Evolutionary conservation across 2,888 invertebrate genomes (phyloP), one percentile per base, ranked within the genome.

Genomic region (Ophion slaviceki): DNA sequence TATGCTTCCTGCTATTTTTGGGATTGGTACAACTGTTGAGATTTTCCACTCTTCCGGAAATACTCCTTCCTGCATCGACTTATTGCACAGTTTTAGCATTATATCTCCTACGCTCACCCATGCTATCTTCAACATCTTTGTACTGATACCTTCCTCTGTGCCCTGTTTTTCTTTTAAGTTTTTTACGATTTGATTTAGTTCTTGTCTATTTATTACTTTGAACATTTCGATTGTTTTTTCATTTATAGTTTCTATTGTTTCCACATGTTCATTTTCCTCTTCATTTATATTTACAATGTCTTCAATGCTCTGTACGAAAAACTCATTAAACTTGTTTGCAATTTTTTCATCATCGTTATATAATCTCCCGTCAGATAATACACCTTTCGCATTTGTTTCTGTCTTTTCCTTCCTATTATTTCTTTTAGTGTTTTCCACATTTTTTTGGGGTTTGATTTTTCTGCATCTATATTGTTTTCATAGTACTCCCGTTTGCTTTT

Each of bases 401-500:
- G 32, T 40, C 28, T 67, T 77, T 72, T 71, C 24, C 11, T 68
- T 20, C 68, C 68, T 45, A 45, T 68, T 68, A 70, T 24, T 72
- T 66, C 66, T 66, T 72, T 71, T 17, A 79, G 47, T 0, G 66
- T 72, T 61, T 14, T 45, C 72, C 64, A 80, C 72, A 80, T 72
- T 53, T 66, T 72, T 20, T 14, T 80, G 2, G 80, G 45, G 20
- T 72, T 57, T 8, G 32, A 57, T 61, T 80, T 80, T 5, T 17
- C 40, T 47, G 36, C 17, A 67, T 80, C 80, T 2, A 80, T 80
- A 28, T 72, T 80, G 1, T 17, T 17, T 28, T 79, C 79, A 10
- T 79, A 79, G 61, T 79, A 79, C 24, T 79, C 14, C 5, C 24
- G n/a, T 64, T 80, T 80, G 28, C 36, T 72, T 72, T 53, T 47